Evolutionary conservation across 2,888 invertebrate species (phyloP).

Genomic region (Rhorus exstirpatorius): DNA sequence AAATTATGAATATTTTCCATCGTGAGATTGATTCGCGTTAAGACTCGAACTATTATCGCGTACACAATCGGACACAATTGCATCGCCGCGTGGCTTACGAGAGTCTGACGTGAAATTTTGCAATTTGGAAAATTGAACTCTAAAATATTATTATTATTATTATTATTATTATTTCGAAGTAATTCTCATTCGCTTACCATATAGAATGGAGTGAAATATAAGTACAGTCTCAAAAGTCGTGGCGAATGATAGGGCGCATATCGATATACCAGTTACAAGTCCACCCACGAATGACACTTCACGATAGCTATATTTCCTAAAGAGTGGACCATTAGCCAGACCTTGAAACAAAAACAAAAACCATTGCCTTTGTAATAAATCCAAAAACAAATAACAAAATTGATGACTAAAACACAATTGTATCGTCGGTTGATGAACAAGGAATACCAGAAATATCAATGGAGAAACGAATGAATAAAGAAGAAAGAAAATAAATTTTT

Average conservation of each 20-base stretch:
- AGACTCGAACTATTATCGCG: constrained; percentile 8
- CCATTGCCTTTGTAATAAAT: no score
- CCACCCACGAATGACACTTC: constrained; percentile 90
- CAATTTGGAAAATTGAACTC: not conserved
- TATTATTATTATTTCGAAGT: constrained; percentile 12
- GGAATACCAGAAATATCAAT: no score
- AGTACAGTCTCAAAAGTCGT: constrained; percentile 89
- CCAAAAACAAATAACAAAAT: no score
- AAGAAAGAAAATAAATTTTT: not conserved
- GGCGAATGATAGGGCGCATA: constrained; percentile 89
- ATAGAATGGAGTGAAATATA: constrained; percentile 89
- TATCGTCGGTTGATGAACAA: no score
- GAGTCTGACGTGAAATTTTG: no score
- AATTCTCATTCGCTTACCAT: constrained; percentile 87
- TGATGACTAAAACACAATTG: no score
- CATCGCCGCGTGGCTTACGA: no score
- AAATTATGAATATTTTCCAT: constrained; percentile 8
- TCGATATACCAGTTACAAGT: constrained; percentile 88
- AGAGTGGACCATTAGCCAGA: constrained; percentile 91
- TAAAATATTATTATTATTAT: not conserved
- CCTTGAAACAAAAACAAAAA: constrained; percentile 87
- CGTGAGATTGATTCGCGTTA: not conserved
- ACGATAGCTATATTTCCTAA: constrained; percentile 90
- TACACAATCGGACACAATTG: no score
- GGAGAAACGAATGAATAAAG: not conserved